Conservation (phyloP, 1,140 invertebrate genomes). For the Euwallacea fornicatus region DNA sequence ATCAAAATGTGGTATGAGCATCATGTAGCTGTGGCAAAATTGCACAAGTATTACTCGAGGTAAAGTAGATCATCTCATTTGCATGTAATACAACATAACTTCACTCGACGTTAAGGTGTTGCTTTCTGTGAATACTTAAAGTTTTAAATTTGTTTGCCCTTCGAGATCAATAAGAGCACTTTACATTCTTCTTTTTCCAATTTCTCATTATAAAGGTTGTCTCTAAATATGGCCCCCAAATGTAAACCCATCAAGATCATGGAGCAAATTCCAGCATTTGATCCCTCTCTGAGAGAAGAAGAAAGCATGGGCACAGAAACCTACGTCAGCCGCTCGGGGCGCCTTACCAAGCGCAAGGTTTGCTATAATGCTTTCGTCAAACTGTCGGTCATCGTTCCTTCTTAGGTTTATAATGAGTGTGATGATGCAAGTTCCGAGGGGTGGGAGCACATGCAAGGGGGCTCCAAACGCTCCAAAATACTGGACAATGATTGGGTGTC, state of each 20-base stretch:
- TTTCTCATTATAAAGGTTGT: conserved; percentile 7
- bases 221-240: conserved; percentile 14
- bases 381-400: neutral
- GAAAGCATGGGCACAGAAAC: neutral
- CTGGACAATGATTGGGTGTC: too few relatives aligned
- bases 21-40: conserved; percentile 13
- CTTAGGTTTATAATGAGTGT: conserved; percentile 5
- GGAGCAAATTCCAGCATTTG: neutral
- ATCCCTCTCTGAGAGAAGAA: conserved; percentile 19
- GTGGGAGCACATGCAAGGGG: too few relatives aligned
- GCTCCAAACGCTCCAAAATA: too few relatives aligned
- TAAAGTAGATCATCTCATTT: too few relatives aligned
- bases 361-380: neutral
- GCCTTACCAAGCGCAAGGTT: conserved; percentile 26
- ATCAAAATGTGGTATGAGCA: conserved; percentile 24
- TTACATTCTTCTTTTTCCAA: too few relatives aligned
- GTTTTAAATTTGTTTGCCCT: too few relatives aligned
- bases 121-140: too few relatives aligned
- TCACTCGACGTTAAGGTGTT: too few relatives aligned
- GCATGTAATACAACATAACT: too few relatives aligned
- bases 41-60: conserved; percentile 6
- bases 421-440: neutral
- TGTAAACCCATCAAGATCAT: conserved; percentile 7
- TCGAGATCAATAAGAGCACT: too few relatives aligned
- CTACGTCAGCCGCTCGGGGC: conserved; percentile 25